Evolutionary conservation across 2,888 invertebrate species (phyloP), one percentile per base, ranked within the genome.

Genomic region (Patella pellucida): DNA sequence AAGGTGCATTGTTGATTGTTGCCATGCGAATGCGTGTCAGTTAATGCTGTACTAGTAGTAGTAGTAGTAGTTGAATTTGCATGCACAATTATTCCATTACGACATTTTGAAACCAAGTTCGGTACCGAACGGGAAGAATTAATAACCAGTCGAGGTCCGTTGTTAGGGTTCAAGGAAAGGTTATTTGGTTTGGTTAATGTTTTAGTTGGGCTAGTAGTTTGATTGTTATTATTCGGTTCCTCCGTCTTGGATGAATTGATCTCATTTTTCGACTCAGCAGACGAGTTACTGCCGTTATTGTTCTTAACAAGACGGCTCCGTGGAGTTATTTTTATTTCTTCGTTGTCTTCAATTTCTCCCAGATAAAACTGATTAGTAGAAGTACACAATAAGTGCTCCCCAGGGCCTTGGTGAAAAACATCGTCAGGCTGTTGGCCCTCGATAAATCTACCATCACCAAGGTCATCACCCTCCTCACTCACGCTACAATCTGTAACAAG

Each of bases 371-470:
- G 62, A 19, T 62, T 62, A 12, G 62, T 19, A 56, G 56, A 62
- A 23, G 12, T 62, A 62, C 62, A 62, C 62, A 62, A 62, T 23
- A 23, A 23, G 23, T 62, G 62, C 19, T 23, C 23, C 62, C 23
- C 19, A 23, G 62, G 14, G 14, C 23, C 62, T 19, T 19, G 23
- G 11, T 62, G 19, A 62, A 72, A 72, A 62, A 72, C 72, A 41
- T 72, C 72, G 62, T 72, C 72, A 52, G 56, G 72, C 62, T 72
- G 62, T 50, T 19, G 56, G 16, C 31, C 51, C 19, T 72, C 72
- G 16, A 67, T 56, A 52, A 54, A 71, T 23, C 54, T 52, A 7
- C 71, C 71, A 54, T 71, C 71, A n/a, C 71, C 71, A 16, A 62
- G 31, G 16, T 72, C 72, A 3, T 62, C 62, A 62, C 62, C 23